A percentile compares a stretch with the other conserved stretches of the same genome.
Evolutionary conservation across 1,140 invertebrate genomes (phyloP).

Genomic region (Lordiphosa clarofinis): DNA sequence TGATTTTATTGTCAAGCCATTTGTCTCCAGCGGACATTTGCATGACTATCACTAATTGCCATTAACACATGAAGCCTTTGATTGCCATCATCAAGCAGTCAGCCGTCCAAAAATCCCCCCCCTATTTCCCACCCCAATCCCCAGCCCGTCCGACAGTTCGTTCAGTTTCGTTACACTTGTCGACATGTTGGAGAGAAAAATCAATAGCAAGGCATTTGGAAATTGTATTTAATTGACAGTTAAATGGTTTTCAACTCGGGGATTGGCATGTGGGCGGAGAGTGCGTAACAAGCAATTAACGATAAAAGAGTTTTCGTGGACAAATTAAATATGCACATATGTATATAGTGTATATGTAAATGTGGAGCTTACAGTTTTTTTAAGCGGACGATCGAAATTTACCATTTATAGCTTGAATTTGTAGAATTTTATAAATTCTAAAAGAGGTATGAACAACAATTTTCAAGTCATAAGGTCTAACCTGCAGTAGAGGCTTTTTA

Average conservation of each 20-base stretch:
- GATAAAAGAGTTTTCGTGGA: slow-evolving; percentile 33
- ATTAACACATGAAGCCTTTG: slow-evolving; percentile 65
- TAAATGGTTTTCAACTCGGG: slow-evolving; percentile 67
- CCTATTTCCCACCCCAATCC: slow-evolving; percentile 14
- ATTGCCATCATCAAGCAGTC: slow-evolving; percentile 25
- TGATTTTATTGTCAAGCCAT: slow-evolving; percentile 36
- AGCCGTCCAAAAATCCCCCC: slow-evolving; percentile 11
- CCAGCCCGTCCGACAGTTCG: slow-evolving; percentile 4
- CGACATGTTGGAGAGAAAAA: slow-evolving; percentile 44
- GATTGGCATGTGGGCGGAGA: slow-evolving; percentile 20
- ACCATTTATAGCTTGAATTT: too few species aligned
- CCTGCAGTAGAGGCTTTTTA: too few species aligned
- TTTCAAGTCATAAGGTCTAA: too few species aligned
- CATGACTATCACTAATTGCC: slow-evolving; percentile 55
- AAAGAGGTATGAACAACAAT: too few species aligned
- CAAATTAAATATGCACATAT: slow-evolving; percentile 17
- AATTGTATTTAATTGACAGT: slow-evolving; percentile 76
- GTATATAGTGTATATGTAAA: too few species aligned
- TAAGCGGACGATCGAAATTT: too few species aligned
- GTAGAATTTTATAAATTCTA: too few species aligned
- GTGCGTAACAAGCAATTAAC: slow-evolving; percentile 52
- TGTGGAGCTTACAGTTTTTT: too few species aligned
- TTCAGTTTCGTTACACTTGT: slow-evolving; percentile 44
- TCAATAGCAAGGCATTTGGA: slow-evolving; percentile 61
- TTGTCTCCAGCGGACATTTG: slow-evolving; percentile 17